Evolutionary conservation across 2,113 vertebrate species (phyloP).

Genomic region (Oophaga pumilio): DNA sequence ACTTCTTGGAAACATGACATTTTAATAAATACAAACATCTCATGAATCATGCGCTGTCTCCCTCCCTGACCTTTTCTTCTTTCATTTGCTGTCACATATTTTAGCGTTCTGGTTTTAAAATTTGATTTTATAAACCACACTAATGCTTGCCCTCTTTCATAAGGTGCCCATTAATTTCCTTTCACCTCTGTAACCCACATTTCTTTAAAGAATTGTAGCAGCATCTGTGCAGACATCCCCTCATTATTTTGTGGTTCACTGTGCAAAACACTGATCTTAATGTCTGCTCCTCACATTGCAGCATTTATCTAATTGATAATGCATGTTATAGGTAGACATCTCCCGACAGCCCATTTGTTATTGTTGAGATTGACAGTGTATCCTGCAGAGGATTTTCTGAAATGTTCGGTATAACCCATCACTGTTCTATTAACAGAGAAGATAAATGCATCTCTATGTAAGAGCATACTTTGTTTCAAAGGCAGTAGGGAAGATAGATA

Average conservation of each 20-base stretch:
- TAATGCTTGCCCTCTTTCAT: slow-evolving; percentile 23
- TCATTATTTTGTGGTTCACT: slow-evolving; percentile 32
- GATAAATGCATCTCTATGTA: neutral
- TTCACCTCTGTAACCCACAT: slow-evolving; percentile 47
- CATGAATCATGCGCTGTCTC: slow-evolving; percentile 49
- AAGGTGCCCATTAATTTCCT: slow-evolving; percentile 49
- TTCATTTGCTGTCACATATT: slow-evolving; percentile 57
- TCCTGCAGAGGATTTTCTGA: neutral
- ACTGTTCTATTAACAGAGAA: neutral
- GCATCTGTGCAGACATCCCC: slow-evolving; percentile 11
- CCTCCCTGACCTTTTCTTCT: slow-evolving; percentile 57
- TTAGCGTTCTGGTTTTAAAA: slow-evolving; percentile 42
- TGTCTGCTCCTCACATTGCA: slow-evolving; percentile 6
- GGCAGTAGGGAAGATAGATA: neutral
- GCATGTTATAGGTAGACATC: slow-evolving; percentile 13
- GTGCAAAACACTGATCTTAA: neutral
- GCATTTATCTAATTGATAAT: slow-evolving; percentile 38
- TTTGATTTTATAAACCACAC: slow-evolving; percentile 39
- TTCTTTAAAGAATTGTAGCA: slow-evolving; percentile 29
- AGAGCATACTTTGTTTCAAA: neutral
- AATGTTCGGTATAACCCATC: neutral
- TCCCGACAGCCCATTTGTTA: neutral
- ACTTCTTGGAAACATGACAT: slow-evolving; percentile 54
- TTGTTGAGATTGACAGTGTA: slow-evolving; percentile 7
- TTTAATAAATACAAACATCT: slow-evolving; percentile 59